Evolutionary conservation across 2,888 invertebrate species (phyloP).

Genomic region (Diadegma fenestrale): DNA sequence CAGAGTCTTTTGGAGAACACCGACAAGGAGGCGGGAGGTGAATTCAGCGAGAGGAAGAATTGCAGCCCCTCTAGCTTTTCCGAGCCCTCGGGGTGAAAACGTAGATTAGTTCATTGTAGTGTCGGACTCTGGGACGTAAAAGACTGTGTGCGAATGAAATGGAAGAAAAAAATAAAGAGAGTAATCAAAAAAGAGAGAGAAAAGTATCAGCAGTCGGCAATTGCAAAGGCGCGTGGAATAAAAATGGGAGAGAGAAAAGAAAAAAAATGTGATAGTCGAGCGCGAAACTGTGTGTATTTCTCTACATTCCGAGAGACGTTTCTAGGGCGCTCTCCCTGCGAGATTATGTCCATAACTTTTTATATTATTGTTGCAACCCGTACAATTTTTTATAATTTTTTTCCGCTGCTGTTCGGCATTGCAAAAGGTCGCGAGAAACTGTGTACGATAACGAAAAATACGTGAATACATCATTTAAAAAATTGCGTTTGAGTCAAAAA

Average conservation of each 20-base stretch:
- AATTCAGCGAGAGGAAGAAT: slow-evolving; percentile 35
- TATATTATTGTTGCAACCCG: neutral
- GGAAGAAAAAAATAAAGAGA: slow-evolving; percentile 41
- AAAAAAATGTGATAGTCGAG: slow-evolving; percentile 40
- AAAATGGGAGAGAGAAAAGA: slow-evolving; percentile 37
- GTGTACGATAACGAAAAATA: neutral
- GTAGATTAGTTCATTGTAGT: slow-evolving; percentile 66
- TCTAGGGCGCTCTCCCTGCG: neutral
- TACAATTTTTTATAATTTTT: neutral
- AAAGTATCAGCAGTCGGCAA: slow-evolving; percentile 25
- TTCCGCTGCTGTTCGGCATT: neutral
- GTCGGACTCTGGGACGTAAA: slow-evolving; percentile 41
- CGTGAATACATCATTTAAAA: neutral
- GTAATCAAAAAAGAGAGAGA: slow-evolving; percentile 24
- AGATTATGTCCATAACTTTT: slow-evolving; percentile 17
- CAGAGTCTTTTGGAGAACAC: slow-evolving; percentile 29
- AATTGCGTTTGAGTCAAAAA: neutral
- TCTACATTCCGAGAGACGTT: neutral
- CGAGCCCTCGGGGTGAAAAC: slow-evolving; percentile 35
- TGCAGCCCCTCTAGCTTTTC: slow-evolving; percentile 3
- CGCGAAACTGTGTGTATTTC: slow-evolving; percentile 14
- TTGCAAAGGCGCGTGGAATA: slow-evolving; percentile 44
- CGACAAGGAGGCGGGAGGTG: neutral
- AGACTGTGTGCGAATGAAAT: slow-evolving; percentile 28
- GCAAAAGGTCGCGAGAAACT: neutral